phyloP scores from a whole-genome alignment of 2,888 invertebrate genomes.

The Pterostichus niger region DNA sequence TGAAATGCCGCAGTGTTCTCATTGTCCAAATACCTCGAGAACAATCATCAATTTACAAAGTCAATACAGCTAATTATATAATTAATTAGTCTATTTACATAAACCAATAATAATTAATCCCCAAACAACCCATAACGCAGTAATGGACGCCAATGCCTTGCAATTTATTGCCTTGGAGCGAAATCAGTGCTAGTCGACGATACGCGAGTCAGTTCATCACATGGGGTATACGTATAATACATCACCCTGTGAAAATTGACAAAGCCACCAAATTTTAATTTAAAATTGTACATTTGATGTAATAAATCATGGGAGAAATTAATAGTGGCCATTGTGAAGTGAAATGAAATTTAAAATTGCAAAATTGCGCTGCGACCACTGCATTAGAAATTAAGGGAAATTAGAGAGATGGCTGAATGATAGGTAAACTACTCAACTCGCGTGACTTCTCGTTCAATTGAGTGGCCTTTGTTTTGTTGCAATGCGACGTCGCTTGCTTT shows the following conservation, averaged over 20 bases:
- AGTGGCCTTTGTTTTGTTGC: slow-evolving; percentile 40
- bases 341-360: slow-evolving; percentile 42
- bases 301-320: slow-evolving; percentile 37
- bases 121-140: slow-evolving; percentile 32
- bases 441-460: slow-evolving; percentile 37
- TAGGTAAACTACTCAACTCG: not conserved
- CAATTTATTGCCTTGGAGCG: slow-evolving; percentile 28
- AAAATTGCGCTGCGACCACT: not conserved
- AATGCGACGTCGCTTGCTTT: slow-evolving; percentile 3
- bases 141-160: slow-evolving; percentile 33
- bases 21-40: not conserved
- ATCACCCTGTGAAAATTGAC: slow-evolving; percentile 38
- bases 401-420: slow-evolving; percentile 33
- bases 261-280: slow-evolving; percentile 21
- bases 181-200: slow-evolving; percentile 42
- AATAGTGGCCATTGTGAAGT: not conserved
- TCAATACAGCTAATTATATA: slow-evolving; percentile 55
- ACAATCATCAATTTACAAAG: slow-evolving; percentile 24
- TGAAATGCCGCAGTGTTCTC: not conserved
- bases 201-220: slow-evolving; percentile 26
- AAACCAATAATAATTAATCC: slow-evolving; percentile 59
- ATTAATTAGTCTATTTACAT: slow-evolving; percentile 52
- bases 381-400: slow-evolving; percentile 36
- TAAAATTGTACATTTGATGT: slow-evolving; percentile 6
- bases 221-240: not conserved